Evolutionary conservation across 1,140 invertebrate genomes (phyloP), one percentile per base, ranked within the genome.

Genomic region (Chymomyza costata): DNA sequence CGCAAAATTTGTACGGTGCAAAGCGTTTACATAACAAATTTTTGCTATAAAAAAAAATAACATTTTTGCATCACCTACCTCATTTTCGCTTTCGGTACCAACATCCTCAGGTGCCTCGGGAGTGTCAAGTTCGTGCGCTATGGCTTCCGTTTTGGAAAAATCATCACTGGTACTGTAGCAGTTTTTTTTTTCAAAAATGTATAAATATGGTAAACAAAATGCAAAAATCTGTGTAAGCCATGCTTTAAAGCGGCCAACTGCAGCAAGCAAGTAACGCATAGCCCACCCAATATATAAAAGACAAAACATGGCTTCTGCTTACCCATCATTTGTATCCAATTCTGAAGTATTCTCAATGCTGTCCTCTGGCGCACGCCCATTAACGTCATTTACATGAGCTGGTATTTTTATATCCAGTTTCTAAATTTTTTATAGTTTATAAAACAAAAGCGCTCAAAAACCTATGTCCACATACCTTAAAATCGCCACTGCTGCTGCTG

Each of bases 301-400:
- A 7, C 7, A 18, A 11, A 39, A 1, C 3, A 8, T 13, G 1
- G 6, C 41, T 13, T 10, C 18, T 43, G 82, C 82, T 83, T 60
- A 85, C 83, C 80, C 76, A 49, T 85, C 80, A 39, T 67, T 76
- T 44, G 78, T 64, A 50, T 84, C 82, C 43, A 76, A 44, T 31
- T 85, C 83, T 15, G 83, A 84, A 40, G 68, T 80, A 40, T 84
- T 83, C 54, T 85, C 83, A 52, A 61, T 68, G 55, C 82, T 84
- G 51, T 84, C 83, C n/a, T n/a, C n/a, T n/a, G n/a, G n/a, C n/a
- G n/a, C n/a, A n/a, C n/a, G 14, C 68, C 80, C 57, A 67, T 76
- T 81, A 54, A 59, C 65, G 41, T 64, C 66, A 40, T 82, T 73
- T 8, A 57, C 59, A 49, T 76, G 38, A 2, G 38, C 44, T 8